Evolutionary conservation across 2,888 invertebrate genomes (phyloP).

Genomic region (Augiades crinisus): DNA sequence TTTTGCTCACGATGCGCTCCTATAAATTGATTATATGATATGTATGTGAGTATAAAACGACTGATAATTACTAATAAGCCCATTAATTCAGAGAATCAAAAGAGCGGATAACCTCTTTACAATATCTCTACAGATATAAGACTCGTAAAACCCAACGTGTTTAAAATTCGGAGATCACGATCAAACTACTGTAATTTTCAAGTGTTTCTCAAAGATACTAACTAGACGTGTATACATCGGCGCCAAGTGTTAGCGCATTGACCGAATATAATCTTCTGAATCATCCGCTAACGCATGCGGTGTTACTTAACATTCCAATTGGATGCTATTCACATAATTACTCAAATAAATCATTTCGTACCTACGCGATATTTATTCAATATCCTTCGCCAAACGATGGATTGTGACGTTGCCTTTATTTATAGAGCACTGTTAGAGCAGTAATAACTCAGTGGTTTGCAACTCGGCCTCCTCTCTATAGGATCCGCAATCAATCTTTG

Average conservation of each 20-base stretch:
- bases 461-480: too few species aligned
- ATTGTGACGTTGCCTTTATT: conserved; percentile 19
- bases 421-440: conserved; percentile 13
- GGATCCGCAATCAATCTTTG: too few species aligned
- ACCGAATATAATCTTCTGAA: conserved; percentile 69
- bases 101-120: too few species aligned
- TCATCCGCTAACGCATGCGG: conserved; percentile 57
- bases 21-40: too few species aligned
- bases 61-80: too few species aligned
- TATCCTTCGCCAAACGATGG: conserved; percentile 20
- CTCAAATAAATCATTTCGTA: conserved; percentile 62
- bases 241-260: conserved; percentile 69
- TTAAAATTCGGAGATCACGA: not conserved
- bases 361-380: conserved; percentile 23
- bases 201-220: conserved; percentile 13
- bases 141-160: not conserved
- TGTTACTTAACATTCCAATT: conserved; percentile 75
- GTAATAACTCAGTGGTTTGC: too few species aligned
- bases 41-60: too few species aligned
- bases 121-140: not conserved
- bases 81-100: too few species aligned
- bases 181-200: conserved; percentile 11
- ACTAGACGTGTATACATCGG: conserved; percentile 38
- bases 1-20: too few species aligned
- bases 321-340: conserved; percentile 69